Base-by-base conservation (phyloP, 2,113 vertebrate species). In the Cepphus grylle region DNA sequence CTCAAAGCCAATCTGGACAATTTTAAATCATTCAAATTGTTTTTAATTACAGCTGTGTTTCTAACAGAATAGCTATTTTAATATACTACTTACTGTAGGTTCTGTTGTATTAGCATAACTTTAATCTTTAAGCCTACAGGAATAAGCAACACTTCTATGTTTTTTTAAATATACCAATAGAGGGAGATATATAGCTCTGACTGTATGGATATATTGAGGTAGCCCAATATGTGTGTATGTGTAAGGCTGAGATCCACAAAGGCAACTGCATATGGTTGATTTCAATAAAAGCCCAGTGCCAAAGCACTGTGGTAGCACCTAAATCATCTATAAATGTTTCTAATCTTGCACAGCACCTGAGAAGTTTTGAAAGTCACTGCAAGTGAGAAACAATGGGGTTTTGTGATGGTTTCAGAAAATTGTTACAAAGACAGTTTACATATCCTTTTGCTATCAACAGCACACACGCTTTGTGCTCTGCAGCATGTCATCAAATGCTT, bases 401-500 rank as follows among this genome's bases (percentile, higher is more conserved):
- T 86, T 13, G 21, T 86, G 89, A 22, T 65, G 29, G 49, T 88
- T 93, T 85, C 79, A 77, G 91, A 84, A 94, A 97, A 95, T 49
- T 92, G 74, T 66, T 88, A 42, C 82, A 65, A 85, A 96, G 84
- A 81, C 77, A 82, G 53, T 96, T 97, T 96, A 73, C 32, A 12
- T 93, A 45, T 94, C 70, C 92, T 97, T 92, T 67, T 91, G 62
- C 96, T 97, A 95, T 96, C 95, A 97, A 94, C 94, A 94, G 63
- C 86, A 85, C 86, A 95, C 86, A 94, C 49, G 84, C 96, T 96
- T 97, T 91, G 93, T 92, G 82, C 96, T 97, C 81, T 97, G 86
- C 90, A 97, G 81, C 79, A 85, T 97, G 96, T 96, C 55, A 61
- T 97, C 81, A 98, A 98, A 97, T 95, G 91, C 97, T 97, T 95